These are phyloP conservation scores for Labeo catla DNA, from an alignment of 2,113 vertebrate genomes.

Conservation along the genomic window DNA sequence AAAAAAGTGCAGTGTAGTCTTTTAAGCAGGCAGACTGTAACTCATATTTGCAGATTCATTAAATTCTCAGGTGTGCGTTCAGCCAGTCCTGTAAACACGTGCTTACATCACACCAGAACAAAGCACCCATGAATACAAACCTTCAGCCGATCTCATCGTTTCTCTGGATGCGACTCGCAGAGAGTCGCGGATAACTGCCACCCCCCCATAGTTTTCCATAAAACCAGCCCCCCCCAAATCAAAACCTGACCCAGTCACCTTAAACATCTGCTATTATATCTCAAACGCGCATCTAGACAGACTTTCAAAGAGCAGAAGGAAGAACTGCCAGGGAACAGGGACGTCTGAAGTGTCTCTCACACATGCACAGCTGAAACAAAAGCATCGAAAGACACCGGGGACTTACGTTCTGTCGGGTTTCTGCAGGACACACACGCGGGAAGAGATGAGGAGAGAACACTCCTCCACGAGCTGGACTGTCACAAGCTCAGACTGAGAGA, in stretches of 20 bases:
- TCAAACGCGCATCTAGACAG: not conserved
- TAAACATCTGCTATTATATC: not conserved
- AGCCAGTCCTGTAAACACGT: constrained; percentile 22
- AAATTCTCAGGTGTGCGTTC: constrained; percentile 19
- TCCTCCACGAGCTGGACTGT: constrained; percentile 13
- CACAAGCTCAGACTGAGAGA: constrained; percentile 11
- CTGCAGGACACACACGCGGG: constrained; percentile 38
- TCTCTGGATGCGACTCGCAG: not conserved
- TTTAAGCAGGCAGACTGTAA: not conserved
- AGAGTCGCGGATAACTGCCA: not conserved
- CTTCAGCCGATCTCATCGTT: not conserved
- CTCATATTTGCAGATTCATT: constrained; percentile 14
- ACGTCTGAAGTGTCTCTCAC: constrained; percentile 21
- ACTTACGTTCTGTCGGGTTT: constrained; percentile 57
- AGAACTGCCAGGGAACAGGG: not conserved
- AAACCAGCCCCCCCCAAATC: not conserved
- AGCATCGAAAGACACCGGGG: constrained; percentile 20
- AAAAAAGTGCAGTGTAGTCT: not conserved
- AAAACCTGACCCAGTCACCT: not conserved
- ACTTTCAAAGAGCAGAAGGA: constrained; percentile 4
- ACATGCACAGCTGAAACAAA: constrained; percentile 41
- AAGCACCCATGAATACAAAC: not conserved
- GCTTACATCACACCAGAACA: constrained; percentile 27
- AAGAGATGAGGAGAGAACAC: constrained; percentile 46
- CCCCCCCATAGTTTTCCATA: not conserved